Base-by-base conservation (phyloP, 2,113 vertebrate species). In the sheep (Ovis aries) region DNA sequence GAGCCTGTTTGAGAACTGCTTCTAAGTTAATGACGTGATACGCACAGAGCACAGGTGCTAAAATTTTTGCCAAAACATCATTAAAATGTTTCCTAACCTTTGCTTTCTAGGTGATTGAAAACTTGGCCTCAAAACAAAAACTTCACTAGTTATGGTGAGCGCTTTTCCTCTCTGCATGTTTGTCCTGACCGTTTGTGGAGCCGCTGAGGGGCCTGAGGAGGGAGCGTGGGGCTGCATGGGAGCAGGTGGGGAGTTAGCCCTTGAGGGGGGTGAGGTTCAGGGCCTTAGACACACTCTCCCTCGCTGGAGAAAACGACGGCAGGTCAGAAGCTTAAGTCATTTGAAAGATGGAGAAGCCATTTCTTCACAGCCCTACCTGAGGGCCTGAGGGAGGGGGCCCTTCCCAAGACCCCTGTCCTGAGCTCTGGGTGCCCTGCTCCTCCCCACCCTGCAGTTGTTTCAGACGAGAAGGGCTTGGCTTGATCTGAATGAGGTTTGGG, bases 121-220 rank as follows among this genome's bases (percentile, higher is more conserved):
- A 90, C 50, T 91, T 90, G 84, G 96, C 96, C 80, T 92, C 85
- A n/a, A 88, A 83, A 95, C 88, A 95, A 57, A 62, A 92, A 94
- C 15, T 43, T 97, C 92, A 31, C 88, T 97, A 67, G 94, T 97
- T 85, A 98, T 12, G 98, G 94, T 97, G 98, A 97, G 94, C 92
- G 36, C 23, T 25, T 33, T 50, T 60, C 71, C 11, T 23, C 5
- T 88, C 90, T 62, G 74, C 50, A 2, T 21, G 1, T 82, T 60
- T 86, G 57, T 31, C 11, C 1, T 31, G 5, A 16, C 53, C 36
- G 13, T 74, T 23, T n/a, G 57, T 45, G n/a, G 71, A 36, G 60
- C 60, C 27, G 1, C 57, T 4, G 23, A 31, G 89, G 80, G 80
- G 31, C 80, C 48, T 23, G 60, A 88, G 86, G 15, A 7, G 5